phyloP scores from a whole-genome alignment of 2,888 invertebrate species.

The Chymomyza fuscimana region DNA sequence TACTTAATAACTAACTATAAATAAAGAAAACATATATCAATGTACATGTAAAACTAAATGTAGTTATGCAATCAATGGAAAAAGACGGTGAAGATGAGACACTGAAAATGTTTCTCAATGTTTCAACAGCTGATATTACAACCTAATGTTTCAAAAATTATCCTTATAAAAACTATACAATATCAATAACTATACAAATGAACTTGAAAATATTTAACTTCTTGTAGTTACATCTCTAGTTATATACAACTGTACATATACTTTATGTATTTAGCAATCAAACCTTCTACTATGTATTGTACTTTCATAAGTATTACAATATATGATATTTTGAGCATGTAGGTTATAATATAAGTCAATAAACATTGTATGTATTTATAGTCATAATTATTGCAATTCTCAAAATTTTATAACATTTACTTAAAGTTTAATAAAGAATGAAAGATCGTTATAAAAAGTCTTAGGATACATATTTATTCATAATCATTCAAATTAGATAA shows the following conservation, averaged over 20 bases:
- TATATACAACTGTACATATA: conserved; percentile 40
- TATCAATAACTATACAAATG: conserved; percentile 19
- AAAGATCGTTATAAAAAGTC: conserved; percentile 64
- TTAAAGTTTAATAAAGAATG: conserved; percentile 60
- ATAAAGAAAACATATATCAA: conserved; percentile 24
- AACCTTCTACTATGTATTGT: background rate
- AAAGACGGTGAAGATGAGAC: conserved; percentile 66
- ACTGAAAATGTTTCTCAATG: conserved; percentile 4
- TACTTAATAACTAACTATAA: conserved; percentile 36
- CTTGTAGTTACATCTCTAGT: conserved; percentile 41
- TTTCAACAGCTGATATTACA: conserved; percentile 15
- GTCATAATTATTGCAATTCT: conserved; percentile 71
- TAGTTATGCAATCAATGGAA: conserved; percentile 74
- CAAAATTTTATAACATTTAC: conserved; percentile 71
- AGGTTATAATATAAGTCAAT: conserved; percentile 40
- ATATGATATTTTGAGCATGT: conserved; percentile 14
- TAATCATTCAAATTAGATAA: too few species aligned
- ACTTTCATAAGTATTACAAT: background rate
- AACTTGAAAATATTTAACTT: conserved; percentile 30
- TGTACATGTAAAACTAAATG: conserved; percentile 26
- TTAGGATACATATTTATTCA: too few species aligned
- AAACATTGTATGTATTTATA: conserved; percentile 53
- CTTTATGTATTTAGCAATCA: conserved; percentile 13
- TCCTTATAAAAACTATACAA: conserved; percentile 19
- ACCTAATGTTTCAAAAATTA: conserved; percentile 27